Percentiles rank a stretch among this genome's conserved stretches.
Conservation (phyloP, 2,888 invertebrate species). For the Odontothrips loti region DNA sequence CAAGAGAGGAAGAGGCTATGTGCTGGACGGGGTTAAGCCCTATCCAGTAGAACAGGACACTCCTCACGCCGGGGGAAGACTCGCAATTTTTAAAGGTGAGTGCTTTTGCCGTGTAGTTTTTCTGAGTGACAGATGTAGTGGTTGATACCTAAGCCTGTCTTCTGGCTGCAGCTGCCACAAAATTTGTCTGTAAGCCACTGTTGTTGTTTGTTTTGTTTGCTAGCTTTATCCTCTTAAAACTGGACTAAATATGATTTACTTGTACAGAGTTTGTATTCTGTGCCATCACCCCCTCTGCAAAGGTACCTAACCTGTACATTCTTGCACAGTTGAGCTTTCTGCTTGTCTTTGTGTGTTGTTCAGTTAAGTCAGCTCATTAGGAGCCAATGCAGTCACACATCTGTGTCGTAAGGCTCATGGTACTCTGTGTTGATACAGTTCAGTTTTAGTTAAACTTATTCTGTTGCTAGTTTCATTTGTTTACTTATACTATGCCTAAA, state of each 20-base stretch:
- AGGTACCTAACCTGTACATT: background rate
- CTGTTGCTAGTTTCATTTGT: too few relatives aligned
- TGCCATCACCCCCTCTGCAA: background rate
- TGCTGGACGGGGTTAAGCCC: constrained; percentile 36
- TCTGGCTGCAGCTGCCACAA: too few relatives aligned
- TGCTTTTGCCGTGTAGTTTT: constrained; percentile 36
- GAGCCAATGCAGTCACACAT: background rate
- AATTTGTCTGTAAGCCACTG: background rate
- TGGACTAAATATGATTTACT: background rate
- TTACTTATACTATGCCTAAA: background rate
- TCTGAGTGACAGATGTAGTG: constrained; percentile 30
- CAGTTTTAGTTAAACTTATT: background rate
- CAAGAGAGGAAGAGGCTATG: constrained; percentile 31
- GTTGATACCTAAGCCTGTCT: background rate
- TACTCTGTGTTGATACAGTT: background rate
- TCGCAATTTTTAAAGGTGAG: constrained; percentile 75
- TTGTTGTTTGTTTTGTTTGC: background rate
- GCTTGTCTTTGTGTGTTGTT: background rate
- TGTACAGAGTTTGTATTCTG: background rate
- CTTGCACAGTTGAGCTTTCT: constrained; percentile 27
- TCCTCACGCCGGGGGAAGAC: constrained; percentile 59
- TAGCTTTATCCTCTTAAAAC: background rate
- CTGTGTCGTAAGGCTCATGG: background rate
- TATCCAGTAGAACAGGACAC: constrained; percentile 36
- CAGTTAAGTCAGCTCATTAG: background rate